Evolutionary conservation across 2,113 vertebrate species (phyloP).

Genomic region (Ploceus nigricollis): DNA sequence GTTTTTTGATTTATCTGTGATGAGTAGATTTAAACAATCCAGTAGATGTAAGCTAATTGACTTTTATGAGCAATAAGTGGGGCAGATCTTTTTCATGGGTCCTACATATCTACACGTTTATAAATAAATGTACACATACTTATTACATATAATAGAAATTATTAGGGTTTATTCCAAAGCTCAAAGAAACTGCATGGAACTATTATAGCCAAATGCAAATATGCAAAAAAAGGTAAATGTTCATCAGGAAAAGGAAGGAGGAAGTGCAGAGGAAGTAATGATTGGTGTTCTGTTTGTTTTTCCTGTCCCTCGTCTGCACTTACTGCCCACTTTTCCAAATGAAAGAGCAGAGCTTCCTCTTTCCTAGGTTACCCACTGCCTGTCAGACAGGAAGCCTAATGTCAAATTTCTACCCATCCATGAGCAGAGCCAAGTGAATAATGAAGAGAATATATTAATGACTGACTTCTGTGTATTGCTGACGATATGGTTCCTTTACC

Average conservation of each 20-base stretch:
- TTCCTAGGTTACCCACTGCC: neutral
- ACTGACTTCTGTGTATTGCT: neutral
- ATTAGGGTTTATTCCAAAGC: neutral
- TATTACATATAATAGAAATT: neutral
- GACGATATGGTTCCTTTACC: neutral
- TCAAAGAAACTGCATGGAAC: neutral
- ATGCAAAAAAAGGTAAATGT: neutral
- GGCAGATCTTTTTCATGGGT: neutral
- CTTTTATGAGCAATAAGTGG: neutral
- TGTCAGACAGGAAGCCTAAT: neutral
- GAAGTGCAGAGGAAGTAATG: neutral
- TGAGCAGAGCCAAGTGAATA: neutral
- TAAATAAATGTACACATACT: neutral
- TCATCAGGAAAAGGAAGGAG: neutral
- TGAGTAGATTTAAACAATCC: neutral
- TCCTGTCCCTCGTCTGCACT: neutral
- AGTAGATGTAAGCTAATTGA: neutral
- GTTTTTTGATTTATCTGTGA: neutral
- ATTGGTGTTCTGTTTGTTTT: neutral
- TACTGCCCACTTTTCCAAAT: neutral
- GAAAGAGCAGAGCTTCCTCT: neutral
- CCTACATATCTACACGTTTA: neutral
- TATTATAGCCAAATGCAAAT: neutral
- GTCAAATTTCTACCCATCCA: neutral
- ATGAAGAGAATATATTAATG: neutral